Base-by-base conservation (phyloP, 2,888 invertebrate species). In the Protula sp. region DNA sequence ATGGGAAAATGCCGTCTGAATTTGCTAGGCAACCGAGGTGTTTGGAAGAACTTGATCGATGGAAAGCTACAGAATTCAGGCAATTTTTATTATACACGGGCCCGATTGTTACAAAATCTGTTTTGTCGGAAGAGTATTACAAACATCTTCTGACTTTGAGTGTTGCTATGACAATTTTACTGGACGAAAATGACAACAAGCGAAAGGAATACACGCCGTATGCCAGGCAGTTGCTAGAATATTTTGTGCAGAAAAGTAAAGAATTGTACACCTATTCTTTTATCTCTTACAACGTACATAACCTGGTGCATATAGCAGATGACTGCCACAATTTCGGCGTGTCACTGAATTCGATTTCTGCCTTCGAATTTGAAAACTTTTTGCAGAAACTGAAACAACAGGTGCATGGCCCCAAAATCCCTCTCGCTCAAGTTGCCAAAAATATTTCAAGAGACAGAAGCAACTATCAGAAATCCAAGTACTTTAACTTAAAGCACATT, bases 41-140 rank as follows among this genome's bases (percentile, higher is more conserved):
- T 29, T 54, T 72, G 22, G 4, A 3, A 45, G 67, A 70, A 26
- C 30, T 70, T 26, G 67, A 70, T n/a, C 52, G 67, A 27, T 73
- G 72, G 73, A 73, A 73, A 57, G 72, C 71, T 3, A 69, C 71
- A 28, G 72, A 73, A 50, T 71, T 67, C 45, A 38, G 73, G 22
- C 69, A 68, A 48, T 72, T 72, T 59, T 51, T 73, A 4, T 53
- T 73, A 9, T 73, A 73, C 58, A 70, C 69, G 27, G 70, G 72
- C 2, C 63, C 63, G 30, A 55, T 71, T 24, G 68, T 67, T 24
- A 57, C 72, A 28, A 47, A 47, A 47, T 54, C 57, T 27, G 62
- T 59, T 30, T 5, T 72, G 4, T n/a, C 59, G 4, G 27, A 26
- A 30, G 60, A 47, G 1, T n/a, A 64, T 28, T 71, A 69, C 51